Evolutionary conservation across 1,140 invertebrate species (phyloP).

Genomic region (Ostrea denselamellosa): DNA sequence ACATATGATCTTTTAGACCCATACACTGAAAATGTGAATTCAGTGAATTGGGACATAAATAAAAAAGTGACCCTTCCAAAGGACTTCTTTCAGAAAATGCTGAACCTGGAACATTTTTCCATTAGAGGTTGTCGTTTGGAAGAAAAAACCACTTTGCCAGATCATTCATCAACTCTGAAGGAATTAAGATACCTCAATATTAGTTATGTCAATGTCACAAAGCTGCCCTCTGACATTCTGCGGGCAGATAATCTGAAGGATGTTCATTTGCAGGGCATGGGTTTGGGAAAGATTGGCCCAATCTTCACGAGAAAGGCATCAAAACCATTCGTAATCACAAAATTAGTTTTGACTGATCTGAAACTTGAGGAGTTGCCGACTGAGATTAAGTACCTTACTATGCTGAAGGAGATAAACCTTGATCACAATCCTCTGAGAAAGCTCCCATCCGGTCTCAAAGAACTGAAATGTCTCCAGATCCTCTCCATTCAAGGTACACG

Average conservation of each 20-base stretch:
- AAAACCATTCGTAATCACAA: slow-evolving; percentile 47
- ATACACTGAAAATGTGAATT: slow-evolving; percentile 65
- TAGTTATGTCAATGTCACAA: slow-evolving; percentile 56
- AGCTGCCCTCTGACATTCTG: slow-evolving; percentile 65
- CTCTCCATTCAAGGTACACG: slow-evolving; percentile 64
- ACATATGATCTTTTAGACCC: slow-evolving; percentile 60
- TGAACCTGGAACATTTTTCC: slow-evolving; percentile 62
- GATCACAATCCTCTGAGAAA: slow-evolving; percentile 65
- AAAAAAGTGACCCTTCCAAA: slow-evolving; percentile 35
- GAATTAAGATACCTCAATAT: slow-evolving; percentile 60
- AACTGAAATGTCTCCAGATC: slow-evolving; percentile 61
- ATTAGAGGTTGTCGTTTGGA: slow-evolving; percentile 44
- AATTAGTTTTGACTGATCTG: slow-evolving; percentile 60
- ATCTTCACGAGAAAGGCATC: slow-evolving; percentile 50
- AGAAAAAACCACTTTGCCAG: slow-evolving; percentile 51
- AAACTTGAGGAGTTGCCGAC: slow-evolving; percentile 60
- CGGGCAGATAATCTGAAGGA: slow-evolving; percentile 46
- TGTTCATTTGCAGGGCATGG: slow-evolving; percentile 52
- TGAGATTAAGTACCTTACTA: slow-evolving; percentile 58
- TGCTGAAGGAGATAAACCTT: slow-evolving; percentile 62
- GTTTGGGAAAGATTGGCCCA: slow-evolving; percentile 56
- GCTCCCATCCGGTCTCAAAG: slow-evolving; percentile 62
- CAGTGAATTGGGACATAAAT: slow-evolving; percentile 54
- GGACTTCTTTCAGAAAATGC: slow-evolving; percentile 65
- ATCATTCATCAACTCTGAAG: slow-evolving; percentile 59